phyloP scores from a whole-genome alignment of 1,140 invertebrate genomes.

The Hylyphantes graminicola region DNA sequence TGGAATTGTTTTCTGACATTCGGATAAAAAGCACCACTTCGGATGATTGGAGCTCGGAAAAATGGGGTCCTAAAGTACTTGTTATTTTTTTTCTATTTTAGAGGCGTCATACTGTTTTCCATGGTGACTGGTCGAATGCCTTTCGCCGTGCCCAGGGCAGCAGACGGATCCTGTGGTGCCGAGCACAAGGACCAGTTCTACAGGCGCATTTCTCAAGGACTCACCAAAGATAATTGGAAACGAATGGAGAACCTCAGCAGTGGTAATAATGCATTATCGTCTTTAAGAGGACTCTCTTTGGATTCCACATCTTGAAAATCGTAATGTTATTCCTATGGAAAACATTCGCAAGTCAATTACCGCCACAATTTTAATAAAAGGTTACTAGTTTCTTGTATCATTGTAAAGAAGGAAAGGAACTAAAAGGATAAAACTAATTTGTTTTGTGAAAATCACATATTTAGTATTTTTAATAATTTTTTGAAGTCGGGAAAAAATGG shows the following conservation, averaged over 20 bases:
- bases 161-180: background rate
- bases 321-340: no score
- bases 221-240: conserved; percentile 35
- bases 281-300: no score
- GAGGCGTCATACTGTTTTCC: conserved; percentile 46
- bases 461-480: no score
- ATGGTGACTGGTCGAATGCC: conserved; percentile 51
- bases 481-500: no score
- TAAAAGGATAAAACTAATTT: no score
- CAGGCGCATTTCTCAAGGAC: conserved; percentile 27
- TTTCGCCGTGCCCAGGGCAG: conserved; percentile 7
- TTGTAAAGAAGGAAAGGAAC: no score
- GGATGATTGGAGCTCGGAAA: background rate
- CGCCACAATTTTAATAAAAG: no score
- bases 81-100: background rate
- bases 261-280: background rate
- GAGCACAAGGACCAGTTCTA: conserved; percentile 10
- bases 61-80: background rate
- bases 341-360: no score
- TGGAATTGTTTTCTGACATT: no score
- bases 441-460: no score
- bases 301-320: no score
- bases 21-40: background rate
- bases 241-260: conserved; percentile 8
- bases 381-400: no score